Percentiles rank a stretch among this genome's conserved stretches.
Evolutionary conservation across 2,888 invertebrate genomes (phyloP).

Genomic region (Drosophila pegasa): DNA sequence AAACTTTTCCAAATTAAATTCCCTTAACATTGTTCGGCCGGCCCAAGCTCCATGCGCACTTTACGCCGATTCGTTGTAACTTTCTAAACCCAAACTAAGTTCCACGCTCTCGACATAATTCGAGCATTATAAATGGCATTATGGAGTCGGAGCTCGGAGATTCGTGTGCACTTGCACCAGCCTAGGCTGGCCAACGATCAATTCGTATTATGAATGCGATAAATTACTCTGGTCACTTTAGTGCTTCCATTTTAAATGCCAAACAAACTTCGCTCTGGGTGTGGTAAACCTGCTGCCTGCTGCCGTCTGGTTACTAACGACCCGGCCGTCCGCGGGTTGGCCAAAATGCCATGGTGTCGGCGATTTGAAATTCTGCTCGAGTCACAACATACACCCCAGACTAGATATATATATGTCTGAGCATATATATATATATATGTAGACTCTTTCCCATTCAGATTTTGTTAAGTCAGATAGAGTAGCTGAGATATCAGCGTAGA

Average conservation of each 20-base stretch:
- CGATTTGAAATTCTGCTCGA: constrained; percentile 55
- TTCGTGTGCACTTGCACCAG: constrained; percentile 20
- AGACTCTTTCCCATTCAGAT: background rate
- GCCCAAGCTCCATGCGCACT: constrained; percentile 9
- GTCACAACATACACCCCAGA: constrained; percentile 18
- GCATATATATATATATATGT: background rate
- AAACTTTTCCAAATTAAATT: constrained; percentile 1
- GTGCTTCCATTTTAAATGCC: constrained; percentile 53
- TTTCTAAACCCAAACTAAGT: constrained; percentile 42
- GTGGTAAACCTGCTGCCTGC: constrained; percentile 45
- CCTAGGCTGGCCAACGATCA: background rate
- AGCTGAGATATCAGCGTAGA: too few relatives aligned
- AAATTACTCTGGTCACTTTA: constrained; percentile 25
- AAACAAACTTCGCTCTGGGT: constrained; percentile 51
- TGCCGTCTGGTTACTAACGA: constrained; percentile 18
- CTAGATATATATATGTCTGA: background rate
- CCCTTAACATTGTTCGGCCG: background rate
- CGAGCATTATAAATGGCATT: constrained; percentile 40
- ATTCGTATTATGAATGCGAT: constrained; percentile 11
- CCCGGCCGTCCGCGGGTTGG: constrained; percentile 14
- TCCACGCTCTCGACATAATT: constrained; percentile 37
- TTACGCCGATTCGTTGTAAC: constrained; percentile 39
- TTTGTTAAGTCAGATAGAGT: background rate
- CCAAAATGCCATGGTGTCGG: constrained; percentile 54
- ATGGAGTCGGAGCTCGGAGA: constrained; percentile 24